Evolutionary conservation across 2,888 invertebrate species (phyloP), one percentile per base, ranked within the genome.

Genomic region (Conchocele bisecta): DNA sequence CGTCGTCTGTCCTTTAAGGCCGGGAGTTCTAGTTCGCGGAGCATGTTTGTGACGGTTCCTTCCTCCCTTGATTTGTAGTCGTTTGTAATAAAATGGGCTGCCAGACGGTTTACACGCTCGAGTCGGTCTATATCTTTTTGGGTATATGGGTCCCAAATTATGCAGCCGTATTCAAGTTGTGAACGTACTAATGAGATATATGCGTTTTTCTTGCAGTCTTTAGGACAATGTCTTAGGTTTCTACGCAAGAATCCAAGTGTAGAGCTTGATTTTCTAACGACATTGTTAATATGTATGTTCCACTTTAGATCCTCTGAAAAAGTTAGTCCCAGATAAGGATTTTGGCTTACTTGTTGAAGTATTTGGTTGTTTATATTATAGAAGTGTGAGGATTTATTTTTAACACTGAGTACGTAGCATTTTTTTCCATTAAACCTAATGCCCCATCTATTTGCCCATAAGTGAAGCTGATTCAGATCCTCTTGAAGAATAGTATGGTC

Each of bases 371-470:
- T 24, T 4, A 59, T 33, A 24, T 28, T 48, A 29, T 68, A 68
- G 56, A 68, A 68, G n/a, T 54, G 39, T 6, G n/a, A 33, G 22
- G 50, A 44, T 29, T 51, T 58, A 4, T 28, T 3, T 29, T 58
- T 56, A 13, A 46, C 24, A n/a, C 50, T 48, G 20, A 69, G 39
- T 11, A 57, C 6, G 29, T 61, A 61, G 31, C 69, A 61, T 39
- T 69, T 69, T 31, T 60, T 50, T 5, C 58, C 41, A 28, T 70
- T 58, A 28, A 70, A 70, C 31, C 44, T 33, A 58, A 59, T 70
- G 17, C 58, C 58, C 64, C 53, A 64, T 9, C 11, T 46, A 9
- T 6, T 41, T 13, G 68, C 68, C 61, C 61, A 69, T 31, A 1
- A 11, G 17, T 69, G 46, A 1, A 69, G 42, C 2, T 51, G 54